Evolutionary conservation across 2,113 vertebrate species (phyloP).

Genomic region (Myrmophylax atrothorax): DNA sequence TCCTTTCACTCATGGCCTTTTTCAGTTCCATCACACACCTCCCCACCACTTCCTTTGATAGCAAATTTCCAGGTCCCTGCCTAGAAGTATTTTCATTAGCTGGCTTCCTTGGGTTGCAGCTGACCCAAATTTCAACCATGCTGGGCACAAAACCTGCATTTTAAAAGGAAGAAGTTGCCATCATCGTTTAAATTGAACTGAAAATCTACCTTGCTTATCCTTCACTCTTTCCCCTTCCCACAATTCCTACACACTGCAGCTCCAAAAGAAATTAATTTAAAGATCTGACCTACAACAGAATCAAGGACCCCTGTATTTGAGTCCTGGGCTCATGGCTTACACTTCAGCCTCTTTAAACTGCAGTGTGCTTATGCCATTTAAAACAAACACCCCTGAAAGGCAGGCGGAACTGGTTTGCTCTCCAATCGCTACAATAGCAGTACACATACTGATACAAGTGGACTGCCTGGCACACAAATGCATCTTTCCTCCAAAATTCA

Average conservation of each 20-base stretch:
- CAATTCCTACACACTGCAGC: neutral
- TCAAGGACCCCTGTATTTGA: neutral
- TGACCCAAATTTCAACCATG: neutral
- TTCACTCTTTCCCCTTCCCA: neutral
- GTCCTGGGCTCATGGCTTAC: neutral
- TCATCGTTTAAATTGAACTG: neutral
- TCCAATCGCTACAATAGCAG: neutral
- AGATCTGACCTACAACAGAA: neutral
- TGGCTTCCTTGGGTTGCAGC: neutral
- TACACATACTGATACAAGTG: neutral
- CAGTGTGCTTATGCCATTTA: neutral
- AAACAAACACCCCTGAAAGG: neutral
- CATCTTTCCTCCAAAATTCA: neutral
- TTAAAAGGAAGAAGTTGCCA: neutral
- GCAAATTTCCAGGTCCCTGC: neutral
- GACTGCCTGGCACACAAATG: neutral
- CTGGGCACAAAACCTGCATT: neutral
- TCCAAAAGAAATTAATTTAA: neutral
- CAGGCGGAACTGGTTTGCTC: neutral
- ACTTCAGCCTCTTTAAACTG: neutral
- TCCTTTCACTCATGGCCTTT: neutral
- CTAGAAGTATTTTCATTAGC: neutral
- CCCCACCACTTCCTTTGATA: neutral
- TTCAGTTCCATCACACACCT: neutral
- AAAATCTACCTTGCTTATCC: neutral